Conservation (phyloP, 2,113 vertebrate species). For the Parotia lawesii region DNA sequence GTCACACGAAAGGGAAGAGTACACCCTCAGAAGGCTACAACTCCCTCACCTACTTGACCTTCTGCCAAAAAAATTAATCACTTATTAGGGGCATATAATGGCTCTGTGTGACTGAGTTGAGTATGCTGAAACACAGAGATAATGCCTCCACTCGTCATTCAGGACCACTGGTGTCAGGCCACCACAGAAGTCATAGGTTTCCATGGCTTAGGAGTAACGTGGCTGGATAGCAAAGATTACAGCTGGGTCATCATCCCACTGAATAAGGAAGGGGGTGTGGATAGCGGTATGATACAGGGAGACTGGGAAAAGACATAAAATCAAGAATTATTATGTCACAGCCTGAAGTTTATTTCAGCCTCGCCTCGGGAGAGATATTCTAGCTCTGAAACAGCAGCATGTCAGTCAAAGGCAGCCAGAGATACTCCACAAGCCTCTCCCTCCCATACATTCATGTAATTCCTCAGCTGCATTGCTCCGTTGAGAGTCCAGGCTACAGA, state of each 20-base stretch:
- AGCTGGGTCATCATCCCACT: neutral
- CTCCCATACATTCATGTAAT: conserved; percentile 56
- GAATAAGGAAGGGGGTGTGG: neutral
- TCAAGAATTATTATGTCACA: neutral
- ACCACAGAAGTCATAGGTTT: neutral
- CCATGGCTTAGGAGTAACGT: neutral
- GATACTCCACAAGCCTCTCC: conserved; percentile 23
- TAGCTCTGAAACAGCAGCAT: neutral
- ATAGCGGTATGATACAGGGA: rapidly evolving
- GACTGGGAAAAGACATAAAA: neutral
- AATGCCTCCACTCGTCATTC: neutral
- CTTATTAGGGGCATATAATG: neutral
- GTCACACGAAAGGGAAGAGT: neutral
- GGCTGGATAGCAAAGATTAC: neutral
- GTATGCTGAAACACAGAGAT: neutral
- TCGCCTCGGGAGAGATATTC: neutral
- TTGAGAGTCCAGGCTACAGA: neutral
- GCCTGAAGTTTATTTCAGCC: neutral
- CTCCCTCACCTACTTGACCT: neutral
- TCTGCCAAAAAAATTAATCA: neutral
- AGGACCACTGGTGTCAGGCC: neutral
- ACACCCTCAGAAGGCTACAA: neutral
- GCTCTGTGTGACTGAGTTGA: neutral
- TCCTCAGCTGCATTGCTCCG: conserved; percentile 18
- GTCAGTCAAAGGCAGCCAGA: conserved; percentile 14